Evolutionary conservation across 2,113 vertebrate species (phyloP), one percentile per base, ranked within the genome.

Genomic region (Drymodes brunneopygia): DNA sequence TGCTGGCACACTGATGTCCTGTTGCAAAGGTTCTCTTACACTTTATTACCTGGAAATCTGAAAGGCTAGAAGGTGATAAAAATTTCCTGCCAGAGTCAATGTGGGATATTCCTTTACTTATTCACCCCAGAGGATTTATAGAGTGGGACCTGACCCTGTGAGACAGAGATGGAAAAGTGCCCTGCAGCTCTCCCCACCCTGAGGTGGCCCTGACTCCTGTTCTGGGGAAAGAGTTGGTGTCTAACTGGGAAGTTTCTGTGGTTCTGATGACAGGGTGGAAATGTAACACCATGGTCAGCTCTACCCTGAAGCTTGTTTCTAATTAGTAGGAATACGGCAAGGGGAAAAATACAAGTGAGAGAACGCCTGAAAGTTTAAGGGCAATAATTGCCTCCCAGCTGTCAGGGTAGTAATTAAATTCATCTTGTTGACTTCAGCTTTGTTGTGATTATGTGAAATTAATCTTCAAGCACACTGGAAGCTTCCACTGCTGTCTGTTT

Each of bases 351-450:
- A 86, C 62, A 77, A 96, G 65, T 1, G 7, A 75, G 62, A 80
- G 89, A 92, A 44, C 0, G 3, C 48, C 84, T 58, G 58, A 77
- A 97, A 96, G 60, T 97, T 95, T 94, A 83, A 84, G 94, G 90
- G 86, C 91, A 97, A 95, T 98, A 97, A 98, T 97, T 97, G 93
- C 86, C 89, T 97, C 91, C 94, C 93, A 97, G 92, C 95, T 97
- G 96, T 92, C 97, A 95, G 91, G 87, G 45, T 16, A 42, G 91
- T 97, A 97, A 98, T 98, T 97, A 98, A 97, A 97, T 93, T 93
- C 87, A 95, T 90, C 94, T 96, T 97, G 94, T 97, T 97, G 95
- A 98, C 94, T 96, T 93, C 90, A 93, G 90, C 83, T 92, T 96
- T 94, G 88, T 90, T 97, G 94, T 21, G 56, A 96, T 98, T 91